Percentiles rank a stretch among this genome's conserved stretches.
Evolutionary conservation across 2,888 invertebrate species (phyloP).

Genomic region (Neocrepidodera transversa): DNA sequence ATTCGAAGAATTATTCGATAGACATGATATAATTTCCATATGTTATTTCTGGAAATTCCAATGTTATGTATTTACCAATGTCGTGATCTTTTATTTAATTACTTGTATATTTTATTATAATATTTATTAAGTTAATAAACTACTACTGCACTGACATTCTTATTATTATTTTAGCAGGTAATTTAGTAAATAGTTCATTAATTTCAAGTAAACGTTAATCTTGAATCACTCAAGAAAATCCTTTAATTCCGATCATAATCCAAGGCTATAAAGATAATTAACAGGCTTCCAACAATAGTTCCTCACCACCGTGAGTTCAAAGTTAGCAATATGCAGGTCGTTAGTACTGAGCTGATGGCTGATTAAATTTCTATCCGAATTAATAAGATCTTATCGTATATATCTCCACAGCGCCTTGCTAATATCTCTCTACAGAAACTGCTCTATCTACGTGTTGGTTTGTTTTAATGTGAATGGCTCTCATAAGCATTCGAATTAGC

Average conservation of each 20-base stretch:
- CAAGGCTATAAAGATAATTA: conserved; percentile 19
- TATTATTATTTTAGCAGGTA: neutral
- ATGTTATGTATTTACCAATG: neutral
- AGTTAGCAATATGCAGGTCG: conserved; percentile 38
- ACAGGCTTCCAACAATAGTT: conserved; percentile 16
- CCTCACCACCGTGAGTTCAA: conserved; percentile 22
- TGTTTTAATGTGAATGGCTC: conserved; percentile 24
- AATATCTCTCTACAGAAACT: conserved; percentile 28
- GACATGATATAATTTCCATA: conserved; percentile 5
- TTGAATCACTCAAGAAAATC: neutral
- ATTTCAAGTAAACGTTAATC: neutral
- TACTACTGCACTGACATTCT: no score
- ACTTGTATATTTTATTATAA: no score
- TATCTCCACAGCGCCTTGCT: conserved; percentile 23
- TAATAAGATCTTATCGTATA: conserved; percentile 36
- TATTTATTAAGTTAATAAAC: no score
- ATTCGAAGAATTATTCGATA: conserved; percentile 2
- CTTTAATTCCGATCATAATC: conserved; percentile 3
- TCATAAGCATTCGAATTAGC: conserved; percentile 29
- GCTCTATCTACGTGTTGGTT: conserved; percentile 30
- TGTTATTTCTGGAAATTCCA: neutral
- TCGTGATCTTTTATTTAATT: no score
- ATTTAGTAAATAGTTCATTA: neutral
- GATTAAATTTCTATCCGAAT: conserved; percentile 37
- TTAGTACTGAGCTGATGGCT: conserved; percentile 37